These are phyloP conservation scores for Rhimphoctona megacephalus DNA, from an alignment of 2,888 invertebrate genomes.

Conservation along the genomic window DNA sequence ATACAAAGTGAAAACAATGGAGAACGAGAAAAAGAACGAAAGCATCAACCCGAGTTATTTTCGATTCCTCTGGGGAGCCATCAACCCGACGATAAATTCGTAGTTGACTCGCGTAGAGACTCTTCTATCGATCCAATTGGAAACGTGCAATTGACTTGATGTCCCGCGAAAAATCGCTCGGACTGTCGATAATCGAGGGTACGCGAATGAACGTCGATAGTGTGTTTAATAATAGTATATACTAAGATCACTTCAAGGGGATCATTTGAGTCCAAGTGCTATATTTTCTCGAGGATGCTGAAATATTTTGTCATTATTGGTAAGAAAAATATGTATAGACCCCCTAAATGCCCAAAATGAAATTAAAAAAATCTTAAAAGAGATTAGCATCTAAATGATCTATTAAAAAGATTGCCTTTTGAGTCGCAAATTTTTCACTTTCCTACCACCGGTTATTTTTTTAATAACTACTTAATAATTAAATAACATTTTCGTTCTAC, in stretches of 20 bases:
- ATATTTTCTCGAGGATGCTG: constrained; percentile 2
- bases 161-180: constrained; percentile 54
- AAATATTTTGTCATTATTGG: background rate
- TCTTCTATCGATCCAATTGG: constrained; percentile 69
- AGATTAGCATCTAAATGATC: too few species aligned
- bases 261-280: background rate
- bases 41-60: constrained; percentile 65
- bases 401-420: too few species aligned
- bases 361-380: too few species aligned
- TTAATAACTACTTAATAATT: background rate
- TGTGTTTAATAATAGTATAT: background rate
- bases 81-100: constrained; percentile 71
- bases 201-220: constrained; percentile 17
- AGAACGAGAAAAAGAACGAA: constrained; percentile 17
- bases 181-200: constrained; percentile 61
- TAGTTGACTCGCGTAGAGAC: constrained; percentile 71
- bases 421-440: background rate
- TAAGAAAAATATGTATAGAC: background rate
- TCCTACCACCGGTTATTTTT: background rate
- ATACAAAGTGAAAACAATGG: constrained; percentile 12
- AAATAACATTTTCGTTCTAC: background rate
- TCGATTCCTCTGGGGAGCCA: constrained; percentile 62
- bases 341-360: background rate
- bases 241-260: background rate
- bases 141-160: constrained; percentile 57